phyloP scores from a whole-genome alignment of 2,113 vertebrate species.

The Sylvilagus bachmani region DNA sequence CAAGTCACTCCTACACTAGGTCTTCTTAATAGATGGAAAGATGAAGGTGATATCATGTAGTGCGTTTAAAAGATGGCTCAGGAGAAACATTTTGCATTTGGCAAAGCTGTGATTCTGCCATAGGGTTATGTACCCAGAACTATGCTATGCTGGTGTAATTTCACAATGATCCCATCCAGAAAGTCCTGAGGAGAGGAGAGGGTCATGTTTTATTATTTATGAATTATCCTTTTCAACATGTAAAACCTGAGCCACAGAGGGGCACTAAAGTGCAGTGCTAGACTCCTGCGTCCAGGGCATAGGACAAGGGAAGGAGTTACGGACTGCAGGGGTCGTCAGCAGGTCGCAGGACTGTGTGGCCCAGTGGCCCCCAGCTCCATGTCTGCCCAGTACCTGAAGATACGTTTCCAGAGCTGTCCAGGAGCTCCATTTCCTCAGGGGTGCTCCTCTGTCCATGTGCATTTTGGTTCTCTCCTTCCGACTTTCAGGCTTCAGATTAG shows the following conservation, averaged over 20 bases:
- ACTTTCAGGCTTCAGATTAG: neutral
- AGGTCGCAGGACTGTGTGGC: too few species aligned
- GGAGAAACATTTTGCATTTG: neutral
- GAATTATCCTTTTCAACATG: neutral
- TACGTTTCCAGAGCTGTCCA: slow-evolving; percentile 90
- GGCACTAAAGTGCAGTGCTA: too few species aligned
- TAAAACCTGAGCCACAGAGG: neutral
- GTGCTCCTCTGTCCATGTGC: slow-evolving; percentile 73
- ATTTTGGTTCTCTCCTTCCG: slow-evolving; percentile 63
- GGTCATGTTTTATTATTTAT: neutral
- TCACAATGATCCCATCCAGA: neutral
- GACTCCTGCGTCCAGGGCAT: neutral
- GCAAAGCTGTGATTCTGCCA: neutral
- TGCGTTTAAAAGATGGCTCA: neutral
- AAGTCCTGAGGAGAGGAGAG: neutral
- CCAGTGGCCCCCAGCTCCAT: neutral
- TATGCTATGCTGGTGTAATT: neutral
- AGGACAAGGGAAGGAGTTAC: neutral
- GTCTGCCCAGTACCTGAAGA: slow-evolving; percentile 86
- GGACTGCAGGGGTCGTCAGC: neutral
- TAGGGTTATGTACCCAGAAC: neutral
- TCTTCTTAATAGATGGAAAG: neutral
- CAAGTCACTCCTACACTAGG: neutral
- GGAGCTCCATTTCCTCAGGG: slow-evolving; percentile 77
- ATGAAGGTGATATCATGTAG: neutral